These are phyloP conservation scores for Strigamia transsilvanica DNA, from an alignment of 2,888 invertebrate genomes.

Conservation along the genomic window DNA sequence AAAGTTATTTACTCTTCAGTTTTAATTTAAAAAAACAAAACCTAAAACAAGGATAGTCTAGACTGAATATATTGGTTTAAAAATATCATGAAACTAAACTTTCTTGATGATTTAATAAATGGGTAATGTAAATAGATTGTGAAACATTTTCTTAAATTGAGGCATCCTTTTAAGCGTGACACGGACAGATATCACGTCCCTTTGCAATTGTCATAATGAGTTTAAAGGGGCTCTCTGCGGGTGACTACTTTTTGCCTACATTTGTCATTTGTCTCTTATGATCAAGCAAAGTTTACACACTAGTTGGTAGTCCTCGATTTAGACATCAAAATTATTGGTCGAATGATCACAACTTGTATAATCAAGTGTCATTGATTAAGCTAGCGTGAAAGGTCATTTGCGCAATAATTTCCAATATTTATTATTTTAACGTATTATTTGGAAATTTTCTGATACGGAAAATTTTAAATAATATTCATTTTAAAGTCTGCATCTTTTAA, in stretches of 20 bases:
- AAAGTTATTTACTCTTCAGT: not conserved
- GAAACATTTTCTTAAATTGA: constrained; percentile 3
- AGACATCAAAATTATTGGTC: constrained; percentile 17
- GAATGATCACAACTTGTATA: not conserved
- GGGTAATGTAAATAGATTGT: not conserved
- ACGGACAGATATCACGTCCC: not conserved
- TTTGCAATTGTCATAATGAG: not conserved
- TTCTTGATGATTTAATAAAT: not conserved
- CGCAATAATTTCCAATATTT: not conserved
- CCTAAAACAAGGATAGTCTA: not conserved
- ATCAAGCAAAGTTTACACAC: not conserved
- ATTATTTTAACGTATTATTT: not conserved
- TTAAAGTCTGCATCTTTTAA: constrained; percentile 27
- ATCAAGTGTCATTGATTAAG: constrained; percentile 15
- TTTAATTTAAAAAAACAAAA: too few relatives aligned
- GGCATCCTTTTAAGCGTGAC: constrained; percentile 46
- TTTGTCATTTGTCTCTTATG: not conserved
- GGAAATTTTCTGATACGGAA: not conserved
- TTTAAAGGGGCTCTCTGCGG: not conserved
- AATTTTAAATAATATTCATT: not conserved
- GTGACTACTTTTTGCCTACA: constrained; percentile 7
- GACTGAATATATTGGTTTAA: not conserved
- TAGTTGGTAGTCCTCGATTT: not conserved
- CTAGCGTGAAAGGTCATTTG: constrained; percentile 22
- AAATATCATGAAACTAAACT: too few relatives aligned